Evolutionary conservation across 2,113 vertebrate species (phyloP).

Genomic region (Astatotilapia flaviijosephi): DNA sequence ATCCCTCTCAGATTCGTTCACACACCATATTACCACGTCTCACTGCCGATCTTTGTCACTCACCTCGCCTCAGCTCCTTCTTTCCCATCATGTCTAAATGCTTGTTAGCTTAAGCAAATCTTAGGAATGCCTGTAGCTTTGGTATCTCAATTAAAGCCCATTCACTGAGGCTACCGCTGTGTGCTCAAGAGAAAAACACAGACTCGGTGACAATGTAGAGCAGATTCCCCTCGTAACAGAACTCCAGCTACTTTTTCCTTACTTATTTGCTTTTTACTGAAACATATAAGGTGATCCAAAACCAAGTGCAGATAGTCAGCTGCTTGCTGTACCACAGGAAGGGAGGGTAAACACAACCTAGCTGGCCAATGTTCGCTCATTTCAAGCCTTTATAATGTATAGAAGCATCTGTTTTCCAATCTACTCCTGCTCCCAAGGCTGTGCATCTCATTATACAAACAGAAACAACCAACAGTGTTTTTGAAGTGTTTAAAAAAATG

Average conservation of each 20-base stretch:
- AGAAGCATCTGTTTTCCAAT: conserved; percentile 36
- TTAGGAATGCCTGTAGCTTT: conserved; percentile 20
- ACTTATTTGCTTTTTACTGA: not conserved
- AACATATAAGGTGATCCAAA: not conserved
- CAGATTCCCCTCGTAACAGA: not conserved
- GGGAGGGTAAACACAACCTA: not conserved
- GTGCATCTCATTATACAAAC: conserved; percentile 40
- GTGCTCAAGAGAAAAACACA: conserved; percentile 2
- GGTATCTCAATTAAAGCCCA: conserved; percentile 39
- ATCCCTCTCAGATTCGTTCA: not conserved
- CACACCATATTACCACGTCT: not conserved
- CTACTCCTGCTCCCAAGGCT: not conserved
- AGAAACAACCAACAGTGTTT: conserved; percentile 17
- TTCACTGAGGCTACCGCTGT: not conserved
- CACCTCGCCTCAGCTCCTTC: conserved; percentile 25
- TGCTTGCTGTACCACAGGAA: not conserved
- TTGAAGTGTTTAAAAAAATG: conserved; percentile 43
- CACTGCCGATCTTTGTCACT: not conserved
- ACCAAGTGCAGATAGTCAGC: not conserved
- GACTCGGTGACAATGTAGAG: not conserved
- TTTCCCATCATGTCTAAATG: not conserved
- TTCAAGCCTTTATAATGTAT: conserved; percentile 18
- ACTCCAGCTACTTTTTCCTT: not conserved
- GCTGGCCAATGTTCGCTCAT: not conserved
- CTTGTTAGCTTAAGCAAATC: conserved; percentile 41